Evolutionary conservation across 2,888 invertebrate genomes (phyloP), one percentile per base, ranked within the genome.

Genomic region (Exephanes ischioxanthus): DNA sequence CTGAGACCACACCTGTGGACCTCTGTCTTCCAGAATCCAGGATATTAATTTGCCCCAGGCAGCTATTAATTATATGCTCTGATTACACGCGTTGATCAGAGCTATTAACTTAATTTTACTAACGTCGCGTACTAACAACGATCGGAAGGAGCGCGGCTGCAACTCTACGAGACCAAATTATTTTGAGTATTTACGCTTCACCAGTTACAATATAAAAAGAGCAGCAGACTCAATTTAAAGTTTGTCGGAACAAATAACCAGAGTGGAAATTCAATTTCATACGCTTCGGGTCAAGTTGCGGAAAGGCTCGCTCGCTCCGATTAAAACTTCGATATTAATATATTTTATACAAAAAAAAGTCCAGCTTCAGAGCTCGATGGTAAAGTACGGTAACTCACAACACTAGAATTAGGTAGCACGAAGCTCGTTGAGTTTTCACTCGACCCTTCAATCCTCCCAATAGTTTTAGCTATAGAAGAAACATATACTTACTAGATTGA

Each of bases 11-110:
- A 66, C 22, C 30, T 45, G 80, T 82, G 79, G 58, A 67, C 51
- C 76, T 79, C 86, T 78, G 92, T 93, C 93, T 93, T 93, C 92
- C 93, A 91, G 91, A 91, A 91, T 91, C 87, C 89, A 91, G 86
- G 92, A 92, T 92, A 92, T 92, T 92, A 92, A 86, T 88, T 89
- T 88, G 89, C 89, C 89, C 87, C 41, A n/a, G 87, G 89, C 88
- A 89, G 90, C 90, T 90, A 84, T 84, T 89, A 78, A 85, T 82
- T 85, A 71, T 82, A 70, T 78, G 19, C 58, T 26, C 58, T 26
- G 63, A 37, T 75, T 37, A 76, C 11, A 19, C 3, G 14, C 37
- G 26, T 11, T 61, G n/a, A 71, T 73, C 30, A 30, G 37, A 70
- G 51, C 48, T 22, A 75, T 55, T 33, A 68, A 53, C 30, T 73